phyloP scores from a whole-genome alignment of 23 tunicate species.

The Styela clava region DNA sequence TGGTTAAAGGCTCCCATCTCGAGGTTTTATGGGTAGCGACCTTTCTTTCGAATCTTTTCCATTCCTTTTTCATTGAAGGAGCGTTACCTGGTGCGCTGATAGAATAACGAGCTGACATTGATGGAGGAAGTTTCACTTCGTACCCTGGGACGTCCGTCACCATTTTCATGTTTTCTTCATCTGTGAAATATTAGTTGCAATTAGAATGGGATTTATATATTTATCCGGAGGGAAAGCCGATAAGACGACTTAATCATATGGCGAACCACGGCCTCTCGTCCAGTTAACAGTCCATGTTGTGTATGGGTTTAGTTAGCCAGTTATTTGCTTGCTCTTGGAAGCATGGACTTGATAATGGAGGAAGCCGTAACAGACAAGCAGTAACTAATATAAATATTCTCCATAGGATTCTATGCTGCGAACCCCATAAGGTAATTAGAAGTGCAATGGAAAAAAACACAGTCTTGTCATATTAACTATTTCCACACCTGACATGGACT shows the following conservation, averaged over 20 bases:
- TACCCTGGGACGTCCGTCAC: constrained; percentile 88
- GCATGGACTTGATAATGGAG: too few species aligned
- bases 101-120: constrained; percentile 56
- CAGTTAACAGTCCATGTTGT: too few species aligned
- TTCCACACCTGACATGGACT: too few species aligned
- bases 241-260: neutral
- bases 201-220: neutral
- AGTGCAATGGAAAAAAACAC: too few species aligned
- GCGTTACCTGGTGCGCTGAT: constrained; percentile 66
- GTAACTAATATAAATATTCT: too few species aligned
- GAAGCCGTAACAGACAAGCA: too few species aligned
- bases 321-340: too few species aligned
- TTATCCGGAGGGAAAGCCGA: neutral
- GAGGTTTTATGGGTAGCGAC: neutral
- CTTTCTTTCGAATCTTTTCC: neutral
- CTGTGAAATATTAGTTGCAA: neutral
- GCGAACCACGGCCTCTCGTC: neutral
- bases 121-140: constrained; percentile 49
- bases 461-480: too few species aligned
- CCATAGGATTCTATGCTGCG: too few species aligned
- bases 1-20: constrained; percentile 85
- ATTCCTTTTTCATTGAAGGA: constrained; percentile 31
- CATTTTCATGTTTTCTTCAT: constrained; percentile 65
- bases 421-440: too few species aligned
- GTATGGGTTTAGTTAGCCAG: too few species aligned